Evolutionary conservation across 2,888 invertebrate species (phyloP).

Genomic region (Caenorhabditis angaria): DNA sequence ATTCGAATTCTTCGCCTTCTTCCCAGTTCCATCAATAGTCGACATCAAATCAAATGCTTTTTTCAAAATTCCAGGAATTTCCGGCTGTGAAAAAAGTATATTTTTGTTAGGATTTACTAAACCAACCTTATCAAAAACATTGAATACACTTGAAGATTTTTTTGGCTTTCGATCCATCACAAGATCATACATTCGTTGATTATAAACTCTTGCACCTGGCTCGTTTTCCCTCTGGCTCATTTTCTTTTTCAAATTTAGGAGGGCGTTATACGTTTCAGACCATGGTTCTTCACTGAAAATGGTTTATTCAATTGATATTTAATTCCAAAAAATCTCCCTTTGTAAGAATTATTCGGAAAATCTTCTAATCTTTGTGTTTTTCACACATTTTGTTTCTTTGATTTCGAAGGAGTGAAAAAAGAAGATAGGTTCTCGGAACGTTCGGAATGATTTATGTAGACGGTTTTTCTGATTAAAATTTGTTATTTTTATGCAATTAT

Average conservation of each 20-base stretch:
- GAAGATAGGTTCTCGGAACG: too few species aligned
- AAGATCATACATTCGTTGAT: slow-evolving; percentile 64
- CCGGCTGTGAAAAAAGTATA: slow-evolving; percentile 15
- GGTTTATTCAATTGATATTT: too few species aligned
- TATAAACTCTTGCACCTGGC: slow-evolving; percentile 63
- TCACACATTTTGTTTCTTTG: too few species aligned
- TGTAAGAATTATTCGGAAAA: too few species aligned
- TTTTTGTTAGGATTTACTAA: neutral
- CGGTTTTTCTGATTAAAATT: too few species aligned
- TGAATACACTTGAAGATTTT: neutral
- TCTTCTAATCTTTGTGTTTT: too few species aligned
- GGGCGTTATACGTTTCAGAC: slow-evolving; percentile 60
- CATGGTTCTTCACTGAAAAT: slow-evolving; percentile 46
- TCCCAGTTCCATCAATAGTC: slow-evolving; percentile 23
- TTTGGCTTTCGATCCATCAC: slow-evolving; percentile 50
- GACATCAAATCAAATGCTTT: slow-evolving; percentile 39
- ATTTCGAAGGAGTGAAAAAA: too few species aligned
- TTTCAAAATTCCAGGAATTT: slow-evolving; percentile 34
- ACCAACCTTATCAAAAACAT: slow-evolving; percentile 23
- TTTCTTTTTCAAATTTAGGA: slow-evolving; percentile 52
- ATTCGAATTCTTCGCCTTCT: slow-evolving; percentile 31
- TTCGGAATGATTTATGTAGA: too few species aligned
- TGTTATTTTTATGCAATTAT: too few species aligned
- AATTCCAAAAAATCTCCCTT: too few species aligned
- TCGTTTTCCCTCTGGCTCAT: slow-evolving; percentile 51